A percentile compares a stretch with the other conserved stretches of the same genome.
phyloP scores from a whole-genome alignment of 2,113 vertebrate genomes.

The Dromaius novaehollandiae region DNA sequence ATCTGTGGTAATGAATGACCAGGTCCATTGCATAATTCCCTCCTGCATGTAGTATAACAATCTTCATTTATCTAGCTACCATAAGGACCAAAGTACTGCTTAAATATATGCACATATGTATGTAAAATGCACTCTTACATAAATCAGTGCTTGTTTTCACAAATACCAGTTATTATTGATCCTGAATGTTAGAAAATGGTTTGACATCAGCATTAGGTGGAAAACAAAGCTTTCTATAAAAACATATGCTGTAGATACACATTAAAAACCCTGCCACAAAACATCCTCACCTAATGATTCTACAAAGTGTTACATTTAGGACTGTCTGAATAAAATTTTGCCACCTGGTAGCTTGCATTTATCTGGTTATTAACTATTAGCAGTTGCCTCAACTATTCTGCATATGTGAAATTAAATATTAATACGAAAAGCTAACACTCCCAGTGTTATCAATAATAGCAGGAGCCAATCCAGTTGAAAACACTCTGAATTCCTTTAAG shows the following conservation, averaged over 20 bases:
- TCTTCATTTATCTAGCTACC: background rate
- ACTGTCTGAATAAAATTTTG: background rate
- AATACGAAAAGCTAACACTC: background rate
- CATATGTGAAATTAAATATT: background rate
- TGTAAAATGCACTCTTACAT: background rate
- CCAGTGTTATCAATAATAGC: background rate
- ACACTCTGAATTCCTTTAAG: background rate
- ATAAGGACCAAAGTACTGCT: background rate
- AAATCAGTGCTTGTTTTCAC: background rate
- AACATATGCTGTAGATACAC: background rate
- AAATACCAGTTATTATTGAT: background rate
- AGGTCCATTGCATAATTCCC: background rate
- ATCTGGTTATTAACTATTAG: background rate
- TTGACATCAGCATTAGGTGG: background rate
- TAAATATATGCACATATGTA: background rate
- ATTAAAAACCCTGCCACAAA: background rate
- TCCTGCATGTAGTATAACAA: accelerated
- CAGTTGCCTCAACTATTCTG: background rate
- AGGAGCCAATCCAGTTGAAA: background rate
- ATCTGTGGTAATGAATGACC: background rate
- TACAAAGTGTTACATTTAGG: background rate
- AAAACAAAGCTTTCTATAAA: background rate
- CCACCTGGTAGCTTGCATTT: background rate
- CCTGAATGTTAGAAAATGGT: background rate
- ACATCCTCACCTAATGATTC: background rate